Percentiles rank a stretch among this genome's conserved stretches.
Conservation (phyloP, 2,797 vertebrate species). For the Manis javanica region DNA sequence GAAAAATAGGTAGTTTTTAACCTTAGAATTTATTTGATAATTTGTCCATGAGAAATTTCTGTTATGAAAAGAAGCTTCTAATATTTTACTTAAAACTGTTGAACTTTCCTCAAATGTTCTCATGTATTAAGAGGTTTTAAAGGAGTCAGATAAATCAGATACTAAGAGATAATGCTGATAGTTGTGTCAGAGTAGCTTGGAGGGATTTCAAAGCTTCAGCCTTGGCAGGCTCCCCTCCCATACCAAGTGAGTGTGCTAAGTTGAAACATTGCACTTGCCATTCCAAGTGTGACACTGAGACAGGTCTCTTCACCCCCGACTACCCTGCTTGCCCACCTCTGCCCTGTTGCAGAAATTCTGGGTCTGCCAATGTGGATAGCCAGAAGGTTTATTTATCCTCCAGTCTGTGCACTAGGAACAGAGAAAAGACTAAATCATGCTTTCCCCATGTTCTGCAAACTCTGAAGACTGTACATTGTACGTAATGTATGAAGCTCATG, state of each 20-base stretch:
- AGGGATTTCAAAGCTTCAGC: not conserved
- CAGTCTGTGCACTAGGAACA: not conserved
- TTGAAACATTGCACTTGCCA: not conserved
- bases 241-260: not conserved
- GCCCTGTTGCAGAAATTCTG: not conserved
- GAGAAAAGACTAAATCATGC: not conserved
- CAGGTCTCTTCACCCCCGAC: not conserved
- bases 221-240: not conserved
- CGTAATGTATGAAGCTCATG: not conserved
- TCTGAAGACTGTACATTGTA: not conserved
- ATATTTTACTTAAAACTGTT: conserved; percentile 33
- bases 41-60: not conserved
- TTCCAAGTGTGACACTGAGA: not conserved
- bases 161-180: not conserved
- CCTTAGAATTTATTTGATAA: not conserved
- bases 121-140: conserved; percentile 1
- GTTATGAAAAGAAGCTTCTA: not conserved
- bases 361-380: not conserved
- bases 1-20: not conserved
- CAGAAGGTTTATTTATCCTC: conserved; percentile 11
- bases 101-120: not conserved
- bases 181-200: not conserved
- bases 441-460: not conserved
- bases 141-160: not conserved
- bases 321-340: not conserved